phyloP scores from a whole-genome alignment of 1,140 invertebrate species.

The Pemphigus obesinymphae region DNA sequence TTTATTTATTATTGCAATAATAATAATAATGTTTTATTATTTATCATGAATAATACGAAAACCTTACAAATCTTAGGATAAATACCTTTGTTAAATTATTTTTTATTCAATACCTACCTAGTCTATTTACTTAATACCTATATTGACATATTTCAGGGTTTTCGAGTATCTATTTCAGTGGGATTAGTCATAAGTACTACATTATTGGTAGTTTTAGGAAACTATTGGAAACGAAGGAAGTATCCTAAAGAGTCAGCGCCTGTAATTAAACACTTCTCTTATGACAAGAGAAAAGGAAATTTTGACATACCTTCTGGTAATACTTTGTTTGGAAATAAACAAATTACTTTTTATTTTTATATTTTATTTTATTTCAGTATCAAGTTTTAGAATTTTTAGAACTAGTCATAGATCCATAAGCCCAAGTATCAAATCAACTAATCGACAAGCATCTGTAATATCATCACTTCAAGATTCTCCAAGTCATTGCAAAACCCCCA shows the following conservation, averaged over 20 bases:
- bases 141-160: constrained; percentile 10
- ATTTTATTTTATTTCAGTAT: not conserved
- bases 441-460: constrained; percentile 29
- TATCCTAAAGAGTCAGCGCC: not conserved
- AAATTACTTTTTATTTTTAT: not conserved
- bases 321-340: not conserved
- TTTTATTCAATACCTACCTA: no score
- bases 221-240: constrained; percentile 23
- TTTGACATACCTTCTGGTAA: constrained; percentile 18
- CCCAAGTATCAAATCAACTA: constrained; percentile 27
- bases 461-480: constrained; percentile 55
- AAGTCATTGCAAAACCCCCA: constrained; percentile 51
- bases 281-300: constrained; percentile 9
- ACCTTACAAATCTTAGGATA: no score
- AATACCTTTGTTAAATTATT: no score
- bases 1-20: no score
- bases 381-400: constrained; percentile 34
- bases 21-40: no score
- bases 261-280: constrained; percentile 16
- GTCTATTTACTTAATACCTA: no score
- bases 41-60: no score
- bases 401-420: constrained; percentile 40
- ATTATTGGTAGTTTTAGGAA: not conserved
- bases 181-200: not conserved
- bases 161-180: constrained; percentile 3